Base-by-base conservation (phyloP, 1,140 invertebrate species). In the Scylla paramamosain region DNA sequence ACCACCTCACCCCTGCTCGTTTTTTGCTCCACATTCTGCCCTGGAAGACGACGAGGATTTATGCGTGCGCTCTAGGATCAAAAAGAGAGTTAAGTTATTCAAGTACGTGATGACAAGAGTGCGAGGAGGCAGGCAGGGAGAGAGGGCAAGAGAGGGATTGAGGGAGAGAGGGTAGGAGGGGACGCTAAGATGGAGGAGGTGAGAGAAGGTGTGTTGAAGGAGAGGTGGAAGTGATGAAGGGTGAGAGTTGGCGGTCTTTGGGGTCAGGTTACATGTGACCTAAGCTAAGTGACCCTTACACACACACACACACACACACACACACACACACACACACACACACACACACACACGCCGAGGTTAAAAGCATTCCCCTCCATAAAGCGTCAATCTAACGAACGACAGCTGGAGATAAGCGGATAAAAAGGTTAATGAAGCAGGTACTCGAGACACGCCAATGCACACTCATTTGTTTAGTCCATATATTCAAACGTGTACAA, bases 371-470 rank as follows among this genome's bases (percentile, higher is more conserved):
- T 20, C 10, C 39, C 6, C 39, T 39, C 39, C 39, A 39, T 39
- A 39, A 39, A 39, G 39, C 16, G 52, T 59, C 52, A 59, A 59
- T 59, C 52, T 14, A 59, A 20, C 52, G 52, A 20, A 20, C 52
- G 52, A 59, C 52, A 59, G 52, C 52, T 59, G 52, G 52, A 59
- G 52, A 59, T 59, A 59, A 59, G 52, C 10, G n/a, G 67, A 77
- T 77, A n/a, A n/a, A 77, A 77, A 77, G 67, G 67, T 77, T 77
- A 77, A 77, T 77, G 67, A 77, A n/a, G 67, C 16, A 77, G 25
- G 12, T 7, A 77, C 4, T 20, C 6, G 20, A 25, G 25, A 77
- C 20, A 77, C 8, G 67, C n/a, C 25, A 77, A 20, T n/a, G 67
- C 67, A 77, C 67, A 77, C 12, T n/a, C 67, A 77, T 77, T 77